phyloP scores from a whole-genome alignment of 2,888 invertebrate species.

The Aspidiotus rigidus region DNA sequence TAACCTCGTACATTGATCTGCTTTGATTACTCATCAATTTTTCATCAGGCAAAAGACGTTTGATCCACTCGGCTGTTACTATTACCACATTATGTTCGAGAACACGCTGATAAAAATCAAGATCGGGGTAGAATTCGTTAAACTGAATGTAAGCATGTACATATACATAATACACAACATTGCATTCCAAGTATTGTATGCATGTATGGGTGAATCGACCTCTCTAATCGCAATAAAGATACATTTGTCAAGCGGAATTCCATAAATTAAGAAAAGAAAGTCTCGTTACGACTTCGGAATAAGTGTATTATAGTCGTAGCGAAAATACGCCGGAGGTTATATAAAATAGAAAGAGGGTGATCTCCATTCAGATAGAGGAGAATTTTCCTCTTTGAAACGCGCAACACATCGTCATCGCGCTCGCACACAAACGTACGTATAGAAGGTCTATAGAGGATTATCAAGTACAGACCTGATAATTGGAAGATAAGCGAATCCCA shows the following conservation, averaged over 20 bases:
- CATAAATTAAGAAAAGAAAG: conserved; percentile 30
- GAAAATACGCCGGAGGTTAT: neutral
- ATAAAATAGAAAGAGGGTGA: conserved; percentile 26
- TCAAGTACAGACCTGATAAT: conserved; percentile 27
- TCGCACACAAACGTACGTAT: neutral
- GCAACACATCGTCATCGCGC: neutral
- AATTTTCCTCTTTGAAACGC: conserved; percentile 5
- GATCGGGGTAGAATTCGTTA: too few species aligned
- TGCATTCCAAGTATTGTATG: too few species aligned
- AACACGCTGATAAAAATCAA: too few species aligned
- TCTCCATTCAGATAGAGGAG: conserved; percentile 25
- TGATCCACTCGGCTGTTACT: too few species aligned
- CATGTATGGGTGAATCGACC: too few species aligned
- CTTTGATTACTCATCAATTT: too few species aligned
- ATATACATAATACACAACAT: too few species aligned
- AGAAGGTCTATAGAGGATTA: conserved; percentile 14
- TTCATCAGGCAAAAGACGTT: too few species aligned
- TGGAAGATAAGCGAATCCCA: conserved; percentile 29
- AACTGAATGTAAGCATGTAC: too few species aligned
- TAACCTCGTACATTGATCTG: too few species aligned
- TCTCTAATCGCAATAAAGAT: conserved; percentile 13
- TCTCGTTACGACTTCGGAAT: conserved; percentile 4
- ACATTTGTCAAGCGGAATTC: conserved; percentile 25
- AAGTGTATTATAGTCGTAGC: too few species aligned
- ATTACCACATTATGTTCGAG: too few species aligned